phyloP scores from a whole-genome alignment of 2,113 vertebrate genomes.

The Festucalex cinctus region DNA sequence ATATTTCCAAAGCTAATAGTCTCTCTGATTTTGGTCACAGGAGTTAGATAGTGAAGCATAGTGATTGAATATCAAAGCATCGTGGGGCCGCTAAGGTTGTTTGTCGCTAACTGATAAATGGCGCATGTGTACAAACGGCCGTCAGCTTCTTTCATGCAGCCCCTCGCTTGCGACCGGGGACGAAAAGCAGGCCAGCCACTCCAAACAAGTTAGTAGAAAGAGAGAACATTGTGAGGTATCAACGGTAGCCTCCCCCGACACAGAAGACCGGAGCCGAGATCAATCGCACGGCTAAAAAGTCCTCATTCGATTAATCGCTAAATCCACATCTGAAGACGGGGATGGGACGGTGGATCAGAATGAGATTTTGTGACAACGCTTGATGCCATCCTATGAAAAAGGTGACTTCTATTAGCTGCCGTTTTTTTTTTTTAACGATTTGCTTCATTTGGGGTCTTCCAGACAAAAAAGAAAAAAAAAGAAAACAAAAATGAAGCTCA shows the following conservation, averaged over 20 bases:
- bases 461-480: not conserved
- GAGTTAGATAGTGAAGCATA: conserved; percentile 70
- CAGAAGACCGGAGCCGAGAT: conserved; percentile 36
- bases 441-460: conserved; percentile 20
- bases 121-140: conserved; percentile 31
- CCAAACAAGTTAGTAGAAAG: conserved; percentile 35
- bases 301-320: conserved; percentile 18
- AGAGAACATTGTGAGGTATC: conserved; percentile 67
- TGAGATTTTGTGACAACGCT: conserved; percentile 18
- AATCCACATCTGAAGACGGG: conserved; percentile 17
- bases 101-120: conserved; percentile 32
- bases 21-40: conserved; percentile 77
- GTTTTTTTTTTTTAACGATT: conserved; percentile 13
- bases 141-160: conserved; percentile 39
- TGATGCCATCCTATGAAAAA: conserved; percentile 29
- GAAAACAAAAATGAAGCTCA: conserved; percentile 6
- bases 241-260: conserved; percentile 55
- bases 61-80: conserved; percentile 53
- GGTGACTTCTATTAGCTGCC: conserved; percentile 55
- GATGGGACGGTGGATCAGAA: not conserved
- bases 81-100: conserved; percentile 34
- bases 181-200: conserved; percentile 43
- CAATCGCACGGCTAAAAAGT: conserved; percentile 18
- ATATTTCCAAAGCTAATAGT: conserved; percentile 73
- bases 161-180: conserved; percentile 42